Conservation (phyloP, 1,140 invertebrate genomes). For the Zophobas morio region DNA sequence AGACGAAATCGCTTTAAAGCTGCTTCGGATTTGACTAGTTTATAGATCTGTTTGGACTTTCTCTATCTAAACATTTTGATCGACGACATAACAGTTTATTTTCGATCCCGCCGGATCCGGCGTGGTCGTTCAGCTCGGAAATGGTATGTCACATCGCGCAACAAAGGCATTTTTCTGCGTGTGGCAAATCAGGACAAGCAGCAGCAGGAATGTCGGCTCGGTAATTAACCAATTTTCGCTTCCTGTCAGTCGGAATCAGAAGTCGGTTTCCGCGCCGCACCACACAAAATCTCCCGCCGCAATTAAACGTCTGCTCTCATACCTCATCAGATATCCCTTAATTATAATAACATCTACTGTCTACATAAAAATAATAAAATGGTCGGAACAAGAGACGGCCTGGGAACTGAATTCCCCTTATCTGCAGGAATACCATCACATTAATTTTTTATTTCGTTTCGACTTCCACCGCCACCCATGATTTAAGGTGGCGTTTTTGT, state of each 20-base stretch:
- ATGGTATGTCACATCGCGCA: too few relatives aligned
- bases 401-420: constrained; percentile 54
- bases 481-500: constrained; percentile 63
- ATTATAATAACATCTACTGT: constrained; percentile 59
- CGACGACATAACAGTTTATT: too few relatives aligned
- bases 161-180: too few relatives aligned
- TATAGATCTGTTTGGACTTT: too few relatives aligned
- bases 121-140: too few relatives aligned
- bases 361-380: constrained; percentile 58
- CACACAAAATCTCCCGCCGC: constrained; percentile 39
- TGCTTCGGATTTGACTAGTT: too few relatives aligned
- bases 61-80: too few relatives aligned
- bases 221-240: constrained; percentile 44
- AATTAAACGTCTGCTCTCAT: constrained; percentile 61
- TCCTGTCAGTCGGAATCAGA: constrained; percentile 7
- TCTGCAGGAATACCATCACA: constrained; percentile 51
- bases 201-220: background rate
- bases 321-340: constrained; percentile 61
- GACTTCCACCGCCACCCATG: constrained; percentile 60
- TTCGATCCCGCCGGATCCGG: too few relatives aligned
- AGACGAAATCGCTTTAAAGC: too few relatives aligned
- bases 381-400: constrained; percentile 48
- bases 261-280: constrained; percentile 10
- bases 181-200: too few relatives aligned
- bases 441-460: constrained; percentile 59